A percentile compares a stretch with the other conserved stretches of the same genome.
phyloP scores from a whole-genome alignment of 2,113 vertebrate genomes.

The Machaerirhynchus nigripectus region DNA sequence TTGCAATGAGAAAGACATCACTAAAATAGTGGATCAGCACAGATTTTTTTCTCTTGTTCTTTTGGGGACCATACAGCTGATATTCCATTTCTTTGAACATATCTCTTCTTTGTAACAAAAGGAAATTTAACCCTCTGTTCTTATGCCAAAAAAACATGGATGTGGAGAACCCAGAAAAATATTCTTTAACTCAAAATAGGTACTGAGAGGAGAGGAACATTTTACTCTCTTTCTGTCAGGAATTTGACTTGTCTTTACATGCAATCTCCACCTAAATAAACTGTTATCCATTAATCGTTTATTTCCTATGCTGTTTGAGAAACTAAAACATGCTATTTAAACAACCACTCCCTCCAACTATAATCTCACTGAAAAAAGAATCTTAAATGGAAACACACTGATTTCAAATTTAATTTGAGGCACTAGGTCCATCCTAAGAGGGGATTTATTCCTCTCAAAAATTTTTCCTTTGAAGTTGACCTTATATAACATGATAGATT shows the following conservation, averaged over 20 bases:
- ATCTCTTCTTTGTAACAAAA: not conserved
- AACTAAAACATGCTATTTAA: not conserved
- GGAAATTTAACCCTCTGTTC: not conserved
- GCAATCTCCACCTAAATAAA: not conserved
- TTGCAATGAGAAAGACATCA: not conserved
- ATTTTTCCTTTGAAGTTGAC: not conserved
- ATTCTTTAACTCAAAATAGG: not conserved
- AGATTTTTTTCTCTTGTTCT: not conserved
- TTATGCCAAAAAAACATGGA: not conserved
- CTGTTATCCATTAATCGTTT: rapidly evolving
- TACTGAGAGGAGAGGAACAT: not conserved
- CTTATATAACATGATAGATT: not conserved
- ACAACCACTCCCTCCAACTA: not conserved
- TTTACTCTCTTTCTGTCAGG: not conserved
- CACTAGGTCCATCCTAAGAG: not conserved
- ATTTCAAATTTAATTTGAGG: not conserved
- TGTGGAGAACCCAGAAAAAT: not conserved
- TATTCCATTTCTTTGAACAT: not conserved
- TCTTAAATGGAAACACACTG: not conserved
- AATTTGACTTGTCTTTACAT: not conserved
- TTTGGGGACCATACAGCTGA: not conserved
- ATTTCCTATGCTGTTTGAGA: not conserved
- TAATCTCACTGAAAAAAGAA: not conserved
- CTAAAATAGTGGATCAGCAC: not conserved
- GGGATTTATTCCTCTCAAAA: not conserved